These are phyloP conservation scores for Spodoptera litura DNA, from an alignment of 1,140 invertebrate genomes.

Conservation along the genomic window DNA sequence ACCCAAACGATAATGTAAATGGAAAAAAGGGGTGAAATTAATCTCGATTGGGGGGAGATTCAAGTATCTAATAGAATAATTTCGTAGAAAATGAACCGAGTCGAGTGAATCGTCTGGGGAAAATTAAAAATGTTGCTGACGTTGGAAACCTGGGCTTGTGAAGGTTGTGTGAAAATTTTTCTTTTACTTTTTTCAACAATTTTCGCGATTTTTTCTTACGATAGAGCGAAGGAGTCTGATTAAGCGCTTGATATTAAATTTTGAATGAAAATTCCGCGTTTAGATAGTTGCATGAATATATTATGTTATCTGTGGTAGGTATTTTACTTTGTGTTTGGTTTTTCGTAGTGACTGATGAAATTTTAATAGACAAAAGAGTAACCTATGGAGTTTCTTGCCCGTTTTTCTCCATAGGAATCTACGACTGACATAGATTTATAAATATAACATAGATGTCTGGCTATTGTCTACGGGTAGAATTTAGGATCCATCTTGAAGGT, in stretches of 20 bases:
- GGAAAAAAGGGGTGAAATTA: conserved; percentile 59
- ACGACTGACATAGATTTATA: too few species aligned
- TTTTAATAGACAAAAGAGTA: too few species aligned
- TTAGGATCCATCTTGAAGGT: too few species aligned
- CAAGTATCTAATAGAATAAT: conserved; percentile 67
- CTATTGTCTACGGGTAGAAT: too few species aligned
- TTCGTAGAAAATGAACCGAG: conserved; percentile 41
- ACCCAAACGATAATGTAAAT: conserved; percentile 57
- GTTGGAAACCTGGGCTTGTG: background rate
- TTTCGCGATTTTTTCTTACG: conserved; percentile 13
- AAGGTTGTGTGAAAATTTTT: conserved; percentile 8
- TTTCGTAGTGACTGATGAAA: too few species aligned
- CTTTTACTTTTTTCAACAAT: background rate
- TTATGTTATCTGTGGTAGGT: too few species aligned
- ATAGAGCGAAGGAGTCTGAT: background rate
- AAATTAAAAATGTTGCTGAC: conserved; percentile 41
- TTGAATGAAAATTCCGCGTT: too few species aligned
- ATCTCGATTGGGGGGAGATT: conserved; percentile 52
- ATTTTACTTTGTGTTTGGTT: too few species aligned
- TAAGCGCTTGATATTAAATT: conserved; percentile 1
- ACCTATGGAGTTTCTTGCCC: too few species aligned
- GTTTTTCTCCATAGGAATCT: too few species aligned
- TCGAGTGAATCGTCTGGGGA: conserved; percentile 50
- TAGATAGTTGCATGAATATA: too few species aligned
- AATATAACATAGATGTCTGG: too few species aligned